A percentile compares a stretch with the other conserved stretches of the same genome.
These are phyloP conservation scores for Acromyrmex heyeri DNA, from an alignment of 1,140 invertebrate genomes.

Conservation along the genomic window DNA sequence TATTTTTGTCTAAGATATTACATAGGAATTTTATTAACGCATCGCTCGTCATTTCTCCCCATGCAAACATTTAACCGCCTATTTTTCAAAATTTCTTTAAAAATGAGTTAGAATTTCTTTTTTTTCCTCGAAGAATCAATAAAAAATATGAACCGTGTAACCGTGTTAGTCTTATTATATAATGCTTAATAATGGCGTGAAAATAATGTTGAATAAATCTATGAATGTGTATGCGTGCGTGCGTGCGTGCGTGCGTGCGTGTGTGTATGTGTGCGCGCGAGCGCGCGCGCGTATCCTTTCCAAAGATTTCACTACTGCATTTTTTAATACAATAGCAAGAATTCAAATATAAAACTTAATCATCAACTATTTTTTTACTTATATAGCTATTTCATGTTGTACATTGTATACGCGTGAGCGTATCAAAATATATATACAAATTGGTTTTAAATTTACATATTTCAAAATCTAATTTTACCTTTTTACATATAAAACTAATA, in stretches of 20 bases:
- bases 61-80: conserved; percentile 8
- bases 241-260: not conserved
- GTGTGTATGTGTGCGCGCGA: not conserved
- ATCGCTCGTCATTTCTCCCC: conserved; percentile 36
- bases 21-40: conserved; percentile 50
- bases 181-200: conserved; percentile 59
- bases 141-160: conserved; percentile 19
- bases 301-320: conserved; percentile 72
- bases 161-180: not conserved
- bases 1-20: conserved; percentile 51
- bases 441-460: conserved; percentile 78
- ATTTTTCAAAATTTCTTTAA: conserved; percentile 34
- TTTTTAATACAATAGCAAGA: conserved; percentile 56
- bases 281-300: conserved; percentile 25
- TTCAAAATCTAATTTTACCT: conserved; percentile 59
- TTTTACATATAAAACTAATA: conserved; percentile 8
- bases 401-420: conserved; percentile 51
- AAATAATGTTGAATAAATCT: conserved; percentile 66
- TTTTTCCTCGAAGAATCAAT: conserved; percentile 16
- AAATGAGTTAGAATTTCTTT: conserved; percentile 23
- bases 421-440: conserved; percentile 79
- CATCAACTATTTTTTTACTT: conserved; percentile 26
- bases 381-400: conserved; percentile 53
- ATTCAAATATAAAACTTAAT: conserved; percentile 66
- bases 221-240: not conserved